Evolutionary conservation across 2,797 vertebrate species (phyloP).

Genomic region (Hippocampus kuda): DNA sequence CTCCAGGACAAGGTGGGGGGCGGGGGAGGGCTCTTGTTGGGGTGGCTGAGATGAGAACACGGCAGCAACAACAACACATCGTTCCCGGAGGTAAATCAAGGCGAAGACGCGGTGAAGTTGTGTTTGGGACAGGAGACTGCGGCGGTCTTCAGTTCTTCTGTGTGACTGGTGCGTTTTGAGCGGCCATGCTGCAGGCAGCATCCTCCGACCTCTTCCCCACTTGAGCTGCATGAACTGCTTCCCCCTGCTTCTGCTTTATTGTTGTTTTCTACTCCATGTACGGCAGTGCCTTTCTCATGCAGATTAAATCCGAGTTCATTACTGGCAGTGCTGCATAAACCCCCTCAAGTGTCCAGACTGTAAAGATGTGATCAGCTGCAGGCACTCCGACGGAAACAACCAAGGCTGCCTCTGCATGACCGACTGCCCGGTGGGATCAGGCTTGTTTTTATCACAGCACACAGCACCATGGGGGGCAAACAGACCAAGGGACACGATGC

Average conservation of each 20-base stretch:
- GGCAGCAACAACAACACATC: not conserved
- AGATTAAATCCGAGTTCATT: not conserved
- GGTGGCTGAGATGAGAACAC: not conserved
- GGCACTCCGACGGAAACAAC: not conserved
- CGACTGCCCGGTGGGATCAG: constrained; percentile 12
- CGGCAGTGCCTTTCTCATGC: not conserved
- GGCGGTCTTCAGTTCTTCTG: constrained; percentile 15
- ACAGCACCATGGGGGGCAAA: constrained; percentile 77
- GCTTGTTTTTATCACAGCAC: constrained; percentile 25
- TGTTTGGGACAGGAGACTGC: constrained; percentile 47
- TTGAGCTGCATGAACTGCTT: constrained; percentile 27
- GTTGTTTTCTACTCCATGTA: not conserved
- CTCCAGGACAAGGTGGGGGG: constrained; percentile 11
- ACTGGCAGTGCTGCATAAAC: not conserved
- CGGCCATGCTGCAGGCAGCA: constrained; percentile 58
- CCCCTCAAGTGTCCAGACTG: not conserved
- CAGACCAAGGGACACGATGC: constrained; percentile 78
- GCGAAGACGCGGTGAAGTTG: constrained; percentile 39
- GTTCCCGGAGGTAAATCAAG: not conserved
- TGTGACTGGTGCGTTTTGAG: constrained; percentile 22
- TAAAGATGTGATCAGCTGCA: constrained; percentile 26
- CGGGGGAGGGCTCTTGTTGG: not conserved
- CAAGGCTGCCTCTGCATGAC: constrained; percentile 17
- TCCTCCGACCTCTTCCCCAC: constrained; percentile 45
- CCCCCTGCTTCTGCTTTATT: not conserved